Base-by-base conservation (phyloP, 1,140 invertebrate genomes). In the Gonioctena quinquepunctata region DNA sequence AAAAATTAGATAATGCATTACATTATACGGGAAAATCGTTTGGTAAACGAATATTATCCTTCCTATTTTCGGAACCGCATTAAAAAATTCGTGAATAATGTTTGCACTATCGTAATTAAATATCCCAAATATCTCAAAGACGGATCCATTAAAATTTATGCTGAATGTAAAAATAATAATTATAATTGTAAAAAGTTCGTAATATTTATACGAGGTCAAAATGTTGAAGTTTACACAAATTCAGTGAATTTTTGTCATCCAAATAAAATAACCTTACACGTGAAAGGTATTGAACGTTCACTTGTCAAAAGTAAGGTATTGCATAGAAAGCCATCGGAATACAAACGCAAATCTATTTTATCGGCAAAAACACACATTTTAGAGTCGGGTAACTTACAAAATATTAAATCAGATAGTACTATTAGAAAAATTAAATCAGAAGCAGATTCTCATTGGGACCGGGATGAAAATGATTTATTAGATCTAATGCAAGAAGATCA, bases 401-500 rank as follows among this genome's bases (percentile, higher is more conserved):
- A 68, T 60, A 61, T 68, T 23, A 68, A 68, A 68, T 68, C 54
- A 8, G 66, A 68, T 49, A 8, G 3, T 7, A 48, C 56, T 2
- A 19, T 68, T 13, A 22, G 66, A 61, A 68, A 68, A 68, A 61
- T 68, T 7, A 68, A 27, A 61, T 68, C 66, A 8, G 66, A 68
- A 61, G 66, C 66, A 3, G 21, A 57, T 7, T 18, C 56, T 2
- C 22, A 56, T 8, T 28, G 21, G 33, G 66, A 68, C 48, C 13
- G 66, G 11, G 54, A 68, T 48, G 25, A 68, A 33, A 54, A 68
- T 50, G 66, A 68, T 18, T 4, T 68, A 2, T 23, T 59, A n/a
- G 66, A 68, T 61, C 8, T 68, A 18, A 21, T 68, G 6, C 18
- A 23, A 48, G 60, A 68, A 27, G 26, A 68, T 42, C 66, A 68